A percentile compares a stretch with the other conserved stretches of the same genome.
Evolutionary conservation across 2,797 vertebrate genomes (phyloP).

Genomic region (Oryzias sinensis): DNA sequence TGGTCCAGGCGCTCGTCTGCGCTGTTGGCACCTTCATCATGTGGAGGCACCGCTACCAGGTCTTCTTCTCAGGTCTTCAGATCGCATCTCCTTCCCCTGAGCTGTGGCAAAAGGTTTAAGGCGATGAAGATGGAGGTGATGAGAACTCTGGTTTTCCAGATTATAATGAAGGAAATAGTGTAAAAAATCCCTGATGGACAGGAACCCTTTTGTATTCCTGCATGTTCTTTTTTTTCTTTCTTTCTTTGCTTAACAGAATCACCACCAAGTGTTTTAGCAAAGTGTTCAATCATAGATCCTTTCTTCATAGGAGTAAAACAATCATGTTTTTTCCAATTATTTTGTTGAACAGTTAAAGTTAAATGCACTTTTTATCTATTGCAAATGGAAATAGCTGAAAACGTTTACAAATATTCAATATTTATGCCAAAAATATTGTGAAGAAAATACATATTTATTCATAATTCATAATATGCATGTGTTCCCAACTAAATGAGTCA

Average conservation of each 20-base stretch:
- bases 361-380: conserved; percentile 19
- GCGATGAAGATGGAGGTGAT: conserved; percentile 11
- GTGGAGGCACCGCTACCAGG: conserved; percentile 97
- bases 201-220: conserved; percentile 11
- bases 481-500: background rate
- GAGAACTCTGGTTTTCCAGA: conserved; percentile 12
- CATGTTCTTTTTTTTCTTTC: conserved; percentile 22
- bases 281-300: background rate
- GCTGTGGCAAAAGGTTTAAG: conserved; percentile 77
- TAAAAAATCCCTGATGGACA: background rate
- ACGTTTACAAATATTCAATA: conserved; percentile 1
- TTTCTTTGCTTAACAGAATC: background rate
- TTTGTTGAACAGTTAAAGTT: conserved; percentile 7
- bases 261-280: background rate
- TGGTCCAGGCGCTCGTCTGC: conserved; percentile 84
- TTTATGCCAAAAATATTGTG: no score
- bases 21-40: conserved; percentile 86
- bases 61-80: conserved; percentile 88
- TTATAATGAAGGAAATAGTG: background rate
- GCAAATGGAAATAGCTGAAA: conserved; percentile 13
- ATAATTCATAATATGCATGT: background rate
- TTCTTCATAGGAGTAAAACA: background rate
- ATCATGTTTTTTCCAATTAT: background rate
- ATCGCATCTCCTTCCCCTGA: conserved; percentile 58
- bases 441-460: no score